Evolutionary conservation across 2,113 vertebrate genomes (phyloP).

Genomic region (Oreotrochilus melanogaster): DNA sequence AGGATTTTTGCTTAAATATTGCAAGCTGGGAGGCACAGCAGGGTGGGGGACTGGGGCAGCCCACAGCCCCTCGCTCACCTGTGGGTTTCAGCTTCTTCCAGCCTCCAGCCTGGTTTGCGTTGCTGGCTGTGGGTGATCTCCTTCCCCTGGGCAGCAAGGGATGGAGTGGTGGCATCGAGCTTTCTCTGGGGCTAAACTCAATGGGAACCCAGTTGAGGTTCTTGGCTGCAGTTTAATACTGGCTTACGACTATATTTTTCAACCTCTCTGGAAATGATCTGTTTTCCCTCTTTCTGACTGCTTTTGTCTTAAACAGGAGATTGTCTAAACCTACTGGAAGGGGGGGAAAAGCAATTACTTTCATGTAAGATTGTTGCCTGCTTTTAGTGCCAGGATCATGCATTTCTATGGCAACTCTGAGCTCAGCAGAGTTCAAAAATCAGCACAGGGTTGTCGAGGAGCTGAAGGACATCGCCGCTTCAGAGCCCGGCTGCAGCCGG

Average conservation of each 20-base stretch:
- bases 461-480: slow-evolving; percentile 28
- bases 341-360: neutral
- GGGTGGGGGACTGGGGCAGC: neutral
- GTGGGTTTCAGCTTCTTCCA: neutral
- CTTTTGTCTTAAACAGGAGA: slow-evolving; percentile 18
- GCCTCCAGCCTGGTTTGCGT: neutral
- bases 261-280: neutral
- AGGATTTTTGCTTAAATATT: slow-evolving; percentile 67
- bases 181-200: slow-evolving; percentile 71
- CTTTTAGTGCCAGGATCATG: slow-evolving; percentile 66
- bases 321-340: neutral
- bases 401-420: slow-evolving; percentile 79
- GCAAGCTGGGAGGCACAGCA: slow-evolving; percentile 28
- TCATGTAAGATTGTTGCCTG: slow-evolving; percentile 38
- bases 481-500: neutral
- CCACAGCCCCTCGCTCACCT: neutral
- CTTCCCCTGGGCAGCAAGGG: slow-evolving; percentile 46
- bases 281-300: neutral
- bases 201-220: slow-evolving; percentile 40
- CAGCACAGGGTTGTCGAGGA: slow-evolving; percentile 59
- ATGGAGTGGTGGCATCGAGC: slow-evolving; percentile 54
- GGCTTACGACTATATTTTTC: slow-evolving; percentile 20
- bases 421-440: slow-evolving; percentile 68
- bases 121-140: neutral
- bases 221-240: slow-evolving; percentile 58